Evolutionary conservation across 2,888 invertebrate genomes (phyloP), one percentile per base, ranked within the genome.

Genomic region (Cephus runcator): DNA sequence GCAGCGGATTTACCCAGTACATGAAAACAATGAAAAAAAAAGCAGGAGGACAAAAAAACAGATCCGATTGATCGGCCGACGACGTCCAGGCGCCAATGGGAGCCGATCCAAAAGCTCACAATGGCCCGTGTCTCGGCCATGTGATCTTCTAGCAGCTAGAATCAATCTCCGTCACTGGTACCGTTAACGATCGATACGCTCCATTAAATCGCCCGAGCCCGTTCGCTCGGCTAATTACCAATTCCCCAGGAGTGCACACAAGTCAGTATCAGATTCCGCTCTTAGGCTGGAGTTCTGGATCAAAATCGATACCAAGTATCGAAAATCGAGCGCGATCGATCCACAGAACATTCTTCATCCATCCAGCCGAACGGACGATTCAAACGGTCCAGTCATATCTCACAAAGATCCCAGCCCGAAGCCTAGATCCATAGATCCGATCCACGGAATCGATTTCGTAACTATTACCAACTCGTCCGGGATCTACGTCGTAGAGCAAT

Each of bases 131-230:
- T 71, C 31, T 31, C 71, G 71, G 31, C 11, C n/a, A 33, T 30
- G 15, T 11, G 71, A 33, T 56, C 40, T 40, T 40, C 40, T 56
- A 23, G 71, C 31, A 15, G 2, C 71, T 33, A 31, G 15, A 33
- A 15, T 71, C 71, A 56, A 33, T 71, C 33, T 71, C 77, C 81
- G 79, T 76, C 76, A 78, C 68, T 15, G 30, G 80, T 88, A 89
- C 89, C 89, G 89, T 89, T 89, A 89, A 86, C 83, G 83, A 87
- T 86, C 85, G 83, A 84, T 82, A 83, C 85, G 87, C 87, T 87
- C 87, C 87, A 88, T 87, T 88, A 85, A 85, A 79, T 77, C 69
- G 69, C 15, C 69, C 34, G 78, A 76, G 80, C 23, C 40, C 40
- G 40, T 71, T 33, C 71, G 33, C 71, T 71, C 71, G 71, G 31